Conservation (phyloP, 2,888 invertebrate species). For the Quadriops clusia region DNA sequence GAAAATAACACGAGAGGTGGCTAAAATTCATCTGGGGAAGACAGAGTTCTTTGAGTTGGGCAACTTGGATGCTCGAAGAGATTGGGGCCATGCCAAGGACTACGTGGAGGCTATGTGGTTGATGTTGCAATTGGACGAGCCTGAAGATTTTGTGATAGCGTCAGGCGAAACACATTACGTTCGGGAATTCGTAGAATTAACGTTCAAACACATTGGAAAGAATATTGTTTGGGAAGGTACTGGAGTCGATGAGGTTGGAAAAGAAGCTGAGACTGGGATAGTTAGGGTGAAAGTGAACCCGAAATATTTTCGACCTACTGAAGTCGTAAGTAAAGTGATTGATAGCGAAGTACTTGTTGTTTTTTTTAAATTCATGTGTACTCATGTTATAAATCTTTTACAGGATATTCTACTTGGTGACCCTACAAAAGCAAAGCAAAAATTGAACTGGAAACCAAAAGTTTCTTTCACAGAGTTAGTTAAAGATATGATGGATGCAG, state of each 20-base stretch:
- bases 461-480: slow-evolving; percentile 75
- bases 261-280: slow-evolving; percentile 53
- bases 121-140: slow-evolving; percentile 86
- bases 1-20: slow-evolving; percentile 94
- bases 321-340: slow-evolving; percentile 62
- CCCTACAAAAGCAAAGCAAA: slow-evolving; percentile 75
- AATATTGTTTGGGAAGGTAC: slow-evolving; percentile 80
- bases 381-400: too few relatives aligned
- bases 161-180: slow-evolving; percentile 93
- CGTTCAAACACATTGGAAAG: slow-evolving; percentile 74
- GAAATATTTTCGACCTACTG: slow-evolving; percentile 93
- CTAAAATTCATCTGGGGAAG: slow-evolving; percentile 86
- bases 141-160: slow-evolving; percentile 96
- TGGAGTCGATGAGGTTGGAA: slow-evolving; percentile 73
- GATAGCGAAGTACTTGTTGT: not conserved
- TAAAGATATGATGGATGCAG: slow-evolving; percentile 87
- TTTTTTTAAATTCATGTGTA: slow-evolving; percentile 1
- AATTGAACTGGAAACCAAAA: slow-evolving; percentile 81
- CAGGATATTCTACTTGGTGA: slow-evolving; percentile 88
- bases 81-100: slow-evolving; percentile 97
- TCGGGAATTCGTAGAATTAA: slow-evolving; percentile 86
- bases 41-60: slow-evolving; percentile 81
- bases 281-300: slow-evolving; percentile 82
- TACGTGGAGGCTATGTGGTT: slow-evolving; percentile 99
- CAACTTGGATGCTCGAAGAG: slow-evolving; percentile 87